Conservation (phyloP, 2,797 vertebrate species). For the Scleropages formosus region DNA sequence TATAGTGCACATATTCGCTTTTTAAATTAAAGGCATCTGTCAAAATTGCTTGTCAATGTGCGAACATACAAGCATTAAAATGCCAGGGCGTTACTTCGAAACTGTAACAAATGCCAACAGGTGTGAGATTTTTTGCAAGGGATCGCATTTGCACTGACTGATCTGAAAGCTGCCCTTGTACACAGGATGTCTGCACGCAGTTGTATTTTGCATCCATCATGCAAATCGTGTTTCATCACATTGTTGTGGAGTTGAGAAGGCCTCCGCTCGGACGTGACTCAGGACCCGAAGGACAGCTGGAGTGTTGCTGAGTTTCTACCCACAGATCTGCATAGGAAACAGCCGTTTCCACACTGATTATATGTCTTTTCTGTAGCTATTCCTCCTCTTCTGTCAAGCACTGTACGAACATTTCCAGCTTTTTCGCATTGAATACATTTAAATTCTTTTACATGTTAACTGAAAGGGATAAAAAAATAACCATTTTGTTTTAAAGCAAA, state of each 20-base stretch:
- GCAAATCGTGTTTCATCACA: neutral
- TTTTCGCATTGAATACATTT: neutral
- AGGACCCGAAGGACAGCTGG: conserved; percentile 15
- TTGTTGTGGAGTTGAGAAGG: conserved; percentile 11
- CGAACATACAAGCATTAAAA: neutral
- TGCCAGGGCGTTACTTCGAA: neutral
- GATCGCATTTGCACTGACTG: neutral
- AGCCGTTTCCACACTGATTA: neutral
- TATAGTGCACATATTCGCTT: neutral
- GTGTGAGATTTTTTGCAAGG: neutral
- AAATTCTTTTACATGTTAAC: neutral
- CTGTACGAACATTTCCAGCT: neutral
- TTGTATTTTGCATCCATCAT: conserved; percentile 1
- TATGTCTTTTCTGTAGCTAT: neutral
- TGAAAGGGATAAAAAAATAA: neutral
- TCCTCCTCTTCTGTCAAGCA: neutral
- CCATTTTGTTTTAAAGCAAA: neutral
- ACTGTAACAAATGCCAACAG: conserved; percentile 6
- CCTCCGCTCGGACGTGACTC: conserved; percentile 10
- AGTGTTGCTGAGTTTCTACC: conserved; percentile 6
- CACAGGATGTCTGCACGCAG: neutral
- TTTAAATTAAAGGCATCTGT: neutral
- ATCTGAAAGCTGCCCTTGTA: neutral
- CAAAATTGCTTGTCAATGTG: neutral
- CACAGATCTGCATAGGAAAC: conserved; percentile 3